phyloP scores from a whole-genome alignment of 1,140 invertebrate genomes.

The Drosophila pruinosa region DNA sequence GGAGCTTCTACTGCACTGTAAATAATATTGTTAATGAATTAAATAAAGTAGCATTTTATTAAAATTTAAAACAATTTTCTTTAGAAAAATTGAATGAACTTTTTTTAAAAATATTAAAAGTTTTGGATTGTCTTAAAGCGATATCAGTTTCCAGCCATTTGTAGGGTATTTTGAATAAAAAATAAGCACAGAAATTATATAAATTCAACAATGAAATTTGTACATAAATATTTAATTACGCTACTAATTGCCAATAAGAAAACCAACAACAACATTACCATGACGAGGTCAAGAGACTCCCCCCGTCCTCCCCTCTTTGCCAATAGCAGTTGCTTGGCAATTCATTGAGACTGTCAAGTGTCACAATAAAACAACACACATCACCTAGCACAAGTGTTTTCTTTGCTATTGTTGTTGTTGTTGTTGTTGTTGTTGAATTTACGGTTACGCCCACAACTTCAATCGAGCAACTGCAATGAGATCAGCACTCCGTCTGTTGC shows the following conservation, averaged over 20 bases:
- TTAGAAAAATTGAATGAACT: too few relatives aligned
- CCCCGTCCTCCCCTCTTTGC: background rate
- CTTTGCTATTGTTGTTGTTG: background rate
- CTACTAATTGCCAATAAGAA: slow-evolving; percentile 68
- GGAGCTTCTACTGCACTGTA: too few relatives aligned
- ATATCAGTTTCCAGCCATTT: too few relatives aligned
- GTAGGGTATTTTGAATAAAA: background rate
- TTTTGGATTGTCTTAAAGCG: too few relatives aligned
- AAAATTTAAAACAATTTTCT: too few relatives aligned
- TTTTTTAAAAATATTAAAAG: too few relatives aligned
- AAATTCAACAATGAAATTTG: slow-evolving; percentile 36
- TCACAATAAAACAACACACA: slow-evolving; percentile 26
- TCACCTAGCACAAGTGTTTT: slow-evolving; percentile 32
- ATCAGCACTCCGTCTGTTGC: slow-evolving; percentile 40
- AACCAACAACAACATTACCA: slow-evolving; percentile 25
- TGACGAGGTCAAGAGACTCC: slow-evolving; percentile 67
- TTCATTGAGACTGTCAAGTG: slow-evolving; percentile 38
- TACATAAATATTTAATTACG: slow-evolving; percentile 77
- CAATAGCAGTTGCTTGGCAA: slow-evolving; percentile 46
- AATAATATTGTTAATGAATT: too few relatives aligned
- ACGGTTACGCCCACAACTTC: slow-evolving; percentile 52
- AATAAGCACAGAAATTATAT: slow-evolving; percentile 20
- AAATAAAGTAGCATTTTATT: too few relatives aligned
- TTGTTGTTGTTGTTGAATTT: slow-evolving; percentile 5
- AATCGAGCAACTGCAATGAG: slow-evolving; percentile 63